Percentiles rank a stretch among this genome's conserved stretches.
Conservation (phyloP, 2,888 invertebrate genomes). For the Drosophila melanosoma region DNA sequence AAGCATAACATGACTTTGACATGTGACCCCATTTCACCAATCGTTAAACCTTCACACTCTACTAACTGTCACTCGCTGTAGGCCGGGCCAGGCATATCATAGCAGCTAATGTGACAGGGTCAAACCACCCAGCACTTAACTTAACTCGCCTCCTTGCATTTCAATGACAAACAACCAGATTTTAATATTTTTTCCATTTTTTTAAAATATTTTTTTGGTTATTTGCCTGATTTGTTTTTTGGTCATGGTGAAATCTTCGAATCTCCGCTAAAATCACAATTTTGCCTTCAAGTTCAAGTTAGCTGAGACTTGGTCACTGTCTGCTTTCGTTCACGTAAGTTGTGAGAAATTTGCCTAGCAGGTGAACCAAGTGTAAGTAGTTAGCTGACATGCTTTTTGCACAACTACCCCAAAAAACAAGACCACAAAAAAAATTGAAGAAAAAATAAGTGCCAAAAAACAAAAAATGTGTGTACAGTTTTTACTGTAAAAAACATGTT, state of each 20-base stretch:
- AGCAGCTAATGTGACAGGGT: slow-evolving; percentile 70
- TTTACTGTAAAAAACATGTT: slow-evolving; percentile 35
- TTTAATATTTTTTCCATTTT: slow-evolving; percentile 1
- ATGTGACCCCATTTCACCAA: slow-evolving; percentile 72
- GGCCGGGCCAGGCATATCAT: slow-evolving; percentile 62
- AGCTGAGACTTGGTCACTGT: slow-evolving; percentile 11
- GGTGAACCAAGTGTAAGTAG: slow-evolving; percentile 49
- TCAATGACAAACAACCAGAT: slow-evolving; percentile 56
- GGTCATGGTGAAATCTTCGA: slow-evolving; percentile 70
- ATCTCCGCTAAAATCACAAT: slow-evolving; percentile 24
- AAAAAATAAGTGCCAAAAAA: slow-evolving; percentile 9
- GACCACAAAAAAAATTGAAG: background rate
- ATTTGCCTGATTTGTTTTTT: slow-evolving; percentile 23
- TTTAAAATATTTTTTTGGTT: background rate
- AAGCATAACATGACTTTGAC: slow-evolving; percentile 41
- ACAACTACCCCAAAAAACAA: slow-evolving; percentile 20
- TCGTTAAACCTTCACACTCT: slow-evolving; percentile 82
- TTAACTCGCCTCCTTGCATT: slow-evolving; percentile 41
- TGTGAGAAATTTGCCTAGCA: slow-evolving; percentile 47
- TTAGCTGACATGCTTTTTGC: slow-evolving; percentile 58
- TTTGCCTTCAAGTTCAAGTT: slow-evolving; percentile 30
- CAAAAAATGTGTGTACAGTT: slow-evolving; percentile 15
- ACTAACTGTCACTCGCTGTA: slow-evolving; percentile 60
- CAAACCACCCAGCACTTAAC: slow-evolving; percentile 51
- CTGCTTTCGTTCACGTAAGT: slow-evolving; percentile 36